Evolutionary conservation across 2,888 invertebrate species (phyloP), one percentile per base, ranked within the genome.

Genomic region (Erebia aethiops): DNA sequence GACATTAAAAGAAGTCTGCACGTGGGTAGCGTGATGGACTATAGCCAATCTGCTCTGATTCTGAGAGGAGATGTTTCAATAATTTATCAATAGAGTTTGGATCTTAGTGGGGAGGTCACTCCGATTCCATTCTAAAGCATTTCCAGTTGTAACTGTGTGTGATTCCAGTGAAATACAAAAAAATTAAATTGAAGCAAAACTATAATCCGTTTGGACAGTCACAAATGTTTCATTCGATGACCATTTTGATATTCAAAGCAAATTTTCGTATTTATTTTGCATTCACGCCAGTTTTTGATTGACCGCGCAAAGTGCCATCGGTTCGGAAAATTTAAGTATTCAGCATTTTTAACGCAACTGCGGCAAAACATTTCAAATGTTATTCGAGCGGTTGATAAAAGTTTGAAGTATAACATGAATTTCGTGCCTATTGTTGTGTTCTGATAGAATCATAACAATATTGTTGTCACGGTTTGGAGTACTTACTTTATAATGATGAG

Each of bases 201-300:
- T 56, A 64, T 71, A 71, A 54, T 68, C 56, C 64, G 65, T 73
- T 73, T 73, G 66, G 72, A 67, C 67, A 70, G 68, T 65, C 72
- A 61, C 67, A 65, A 72, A 67, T 58, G 63, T 72, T 73, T 69
- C 69, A 64, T 65, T 52, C 18, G 16, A 54, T 60, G 72, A 67
- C 67, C 70, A 66, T 72, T 73, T 66, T 72, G 52, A 58, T 73
- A 72, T 75, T 70, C 70, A 70, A 71, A 69, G 71, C 69, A 58
- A 72, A 69, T 71, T 66, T 69, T 71, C 46, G 61, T 71, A 75
- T 72, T 73, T 75, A 76, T 76, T 73, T 69, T 71, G 69, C 64
- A 68, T 73, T 67, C 67, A 56, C 67, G 56, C 61, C 58, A 70
- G 72, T 72, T 71, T 74, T 68, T 70, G 69, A 65, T 70, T 68